Evolutionary conservation across 2,797 vertebrate species (phyloP).

Genomic region (Helostoma temminkii): DNA sequence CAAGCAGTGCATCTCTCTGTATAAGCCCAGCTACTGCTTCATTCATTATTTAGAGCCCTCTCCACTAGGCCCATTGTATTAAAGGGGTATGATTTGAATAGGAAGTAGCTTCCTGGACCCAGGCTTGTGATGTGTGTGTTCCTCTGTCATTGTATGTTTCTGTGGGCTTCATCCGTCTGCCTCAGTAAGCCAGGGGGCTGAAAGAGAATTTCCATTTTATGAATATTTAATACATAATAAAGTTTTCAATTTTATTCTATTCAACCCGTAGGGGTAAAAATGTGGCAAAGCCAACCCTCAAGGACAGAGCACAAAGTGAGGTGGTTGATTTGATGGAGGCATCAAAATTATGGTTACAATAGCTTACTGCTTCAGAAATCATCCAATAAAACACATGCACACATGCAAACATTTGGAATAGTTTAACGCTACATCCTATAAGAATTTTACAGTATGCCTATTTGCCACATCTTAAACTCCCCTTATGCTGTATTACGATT

Average conservation of each 20-base stretch:
- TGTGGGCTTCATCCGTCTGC: slow-evolving; percentile 79
- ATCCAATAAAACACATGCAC: slow-evolving; percentile 48
- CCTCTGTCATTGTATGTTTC: slow-evolving; percentile 82
- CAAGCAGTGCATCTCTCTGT: slow-evolving; percentile 77
- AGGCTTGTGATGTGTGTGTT: slow-evolving; percentile 80
- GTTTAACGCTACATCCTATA: slow-evolving; percentile 40
- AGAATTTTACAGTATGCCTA: slow-evolving; percentile 35
- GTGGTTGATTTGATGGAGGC: slow-evolving; percentile 61
- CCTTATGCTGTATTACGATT: slow-evolving; percentile 52
- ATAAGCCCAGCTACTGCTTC: slow-evolving; percentile 78
- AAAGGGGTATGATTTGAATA: slow-evolving; percentile 82
- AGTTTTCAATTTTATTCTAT: slow-evolving; percentile 84
- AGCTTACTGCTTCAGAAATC: slow-evolving; percentile 46
- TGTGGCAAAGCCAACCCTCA: slow-evolving; percentile 74
- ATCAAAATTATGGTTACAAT: slow-evolving; percentile 62
- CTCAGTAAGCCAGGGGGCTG: slow-evolving; percentile 77
- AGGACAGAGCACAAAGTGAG: slow-evolving; percentile 69
- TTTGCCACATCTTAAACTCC: slow-evolving; percentile 47
- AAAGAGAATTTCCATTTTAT: slow-evolving; percentile 85
- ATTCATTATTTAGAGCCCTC: slow-evolving; percentile 82
- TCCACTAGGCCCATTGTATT: slow-evolving; percentile 78
- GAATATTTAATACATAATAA: slow-evolving; percentile 86
- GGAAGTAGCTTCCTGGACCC: slow-evolving; percentile 77
- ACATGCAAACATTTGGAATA: slow-evolving; percentile 36
- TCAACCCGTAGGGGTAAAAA: slow-evolving; percentile 70